Conservation (phyloP, 1,140 invertebrate genomes). For the Doryteuthis pealeii region DNA sequence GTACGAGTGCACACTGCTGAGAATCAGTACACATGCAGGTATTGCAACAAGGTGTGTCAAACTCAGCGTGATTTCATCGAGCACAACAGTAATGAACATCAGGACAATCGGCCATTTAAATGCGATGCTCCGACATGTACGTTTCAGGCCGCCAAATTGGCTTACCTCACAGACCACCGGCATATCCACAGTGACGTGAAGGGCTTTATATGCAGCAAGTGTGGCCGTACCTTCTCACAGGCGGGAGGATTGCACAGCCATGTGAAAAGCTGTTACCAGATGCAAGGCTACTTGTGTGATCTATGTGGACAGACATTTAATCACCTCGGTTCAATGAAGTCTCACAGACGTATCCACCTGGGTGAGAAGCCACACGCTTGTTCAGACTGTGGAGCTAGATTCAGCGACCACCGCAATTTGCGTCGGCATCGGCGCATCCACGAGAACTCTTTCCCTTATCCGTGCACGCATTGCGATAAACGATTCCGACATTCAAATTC, state of each 20-base stretch:
- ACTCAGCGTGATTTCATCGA: slow-evolving; percentile 24
- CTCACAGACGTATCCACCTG: slow-evolving; percentile 37
- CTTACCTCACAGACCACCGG: slow-evolving; percentile 36
- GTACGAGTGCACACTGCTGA: slow-evolving; percentile 3
- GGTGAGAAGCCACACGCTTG: slow-evolving; percentile 39
- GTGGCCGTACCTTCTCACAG: slow-evolving; percentile 50
- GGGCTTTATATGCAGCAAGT: slow-evolving; percentile 48
- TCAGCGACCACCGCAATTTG: slow-evolving; percentile 42
- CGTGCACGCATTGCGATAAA: slow-evolving; percentile 35
- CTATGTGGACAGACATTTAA: slow-evolving; percentile 44
- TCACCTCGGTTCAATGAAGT: slow-evolving; percentile 33
- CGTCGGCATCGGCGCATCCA: slow-evolving; percentile 42
- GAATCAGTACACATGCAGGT: slow-evolving; percentile 13
- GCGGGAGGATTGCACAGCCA: slow-evolving; percentile 39
- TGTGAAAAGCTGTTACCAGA: slow-evolving; percentile 31
- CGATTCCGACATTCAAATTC: slow-evolving; percentile 45
- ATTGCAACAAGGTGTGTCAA: slow-evolving; percentile 23
- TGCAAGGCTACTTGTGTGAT: slow-evolving; percentile 40
- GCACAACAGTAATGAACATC: slow-evolving; percentile 31
- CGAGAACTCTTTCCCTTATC: slow-evolving; percentile 41
- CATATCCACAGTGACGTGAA: slow-evolving; percentile 45
- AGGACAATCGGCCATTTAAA: slow-evolving; percentile 31
- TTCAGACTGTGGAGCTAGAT: slow-evolving; percentile 30
- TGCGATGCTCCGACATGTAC: slow-evolving; percentile 33
- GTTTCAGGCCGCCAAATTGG: slow-evolving; percentile 28